Evolutionary conservation across 2,888 invertebrate genomes (phyloP), one percentile per base, ranked within the genome.

Genomic region (Napeogenes sylphis): DNA sequence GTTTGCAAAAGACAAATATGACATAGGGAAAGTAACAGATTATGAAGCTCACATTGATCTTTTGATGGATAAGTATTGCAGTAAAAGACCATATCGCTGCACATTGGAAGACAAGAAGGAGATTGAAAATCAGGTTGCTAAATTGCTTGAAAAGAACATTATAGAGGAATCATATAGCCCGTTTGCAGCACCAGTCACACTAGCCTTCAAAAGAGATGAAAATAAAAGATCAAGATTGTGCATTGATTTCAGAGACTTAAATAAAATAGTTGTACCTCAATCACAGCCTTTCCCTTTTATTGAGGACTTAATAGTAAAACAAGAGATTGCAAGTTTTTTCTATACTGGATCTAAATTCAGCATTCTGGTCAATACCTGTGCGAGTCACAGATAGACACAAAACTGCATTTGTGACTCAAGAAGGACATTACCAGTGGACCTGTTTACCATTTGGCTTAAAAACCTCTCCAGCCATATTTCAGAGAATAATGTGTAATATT

Each of bases 271-370:
- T 10, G 60, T 70, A 0, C 70, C 71, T 5, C 75, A 77, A 68
- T 55, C 78, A 21, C 74, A 76, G 62, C 70, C 72, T n/a, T 74
- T 74, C 55, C 73, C 74, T 32, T 47, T 73, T 5, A 78, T 21
- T 78, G 77, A 79, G 33, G 78, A 79, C 61, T 58, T 77, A 60
- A 70, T 78, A 64, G 42, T 70, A 77, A 77, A 58, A 77, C 77
- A n/a, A 68, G 68, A 68, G 72, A 77, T 55, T 80, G 79, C 46
- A 72, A 72, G 14, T 64, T 70, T 80, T 59, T 32, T 54, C 59
- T 53, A 21, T 54, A 45, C 59, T 45, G 5, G 59, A 55, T 45
- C 30, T 59, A 4, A 59, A 59, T 32, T 59, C 59, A 54, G 59
- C 59, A 1, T 54, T 54, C 32, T 59, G 55, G 54, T 59, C 55